These are phyloP conservation scores for Cirrhinus molitorella DNA, from an alignment of 2,797 vertebrate species.

Conservation along the genomic window DNA sequence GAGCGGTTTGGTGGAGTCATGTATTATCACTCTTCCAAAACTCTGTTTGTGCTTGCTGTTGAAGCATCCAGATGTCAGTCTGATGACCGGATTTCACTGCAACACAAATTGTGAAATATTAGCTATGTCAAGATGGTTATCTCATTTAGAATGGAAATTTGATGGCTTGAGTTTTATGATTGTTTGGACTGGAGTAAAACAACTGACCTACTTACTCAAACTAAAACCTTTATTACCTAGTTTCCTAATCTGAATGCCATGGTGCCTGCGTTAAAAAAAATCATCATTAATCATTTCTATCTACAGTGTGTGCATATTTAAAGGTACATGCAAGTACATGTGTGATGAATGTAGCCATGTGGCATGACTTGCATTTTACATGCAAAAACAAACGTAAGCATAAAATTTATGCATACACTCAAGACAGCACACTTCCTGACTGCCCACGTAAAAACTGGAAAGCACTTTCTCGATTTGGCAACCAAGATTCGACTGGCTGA, in stretches of 20 bases:
- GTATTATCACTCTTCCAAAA: neutral
- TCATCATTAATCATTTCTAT: neutral
- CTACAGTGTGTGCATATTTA: neutral
- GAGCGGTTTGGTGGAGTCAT: neutral
- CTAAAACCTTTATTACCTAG: neutral
- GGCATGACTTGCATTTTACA: neutral
- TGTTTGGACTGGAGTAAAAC: neutral
- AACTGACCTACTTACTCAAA: neutral
- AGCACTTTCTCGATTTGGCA: constrained; percentile 5
- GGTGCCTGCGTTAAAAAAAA: neutral
- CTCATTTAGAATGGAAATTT: neutral
- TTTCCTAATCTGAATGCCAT: neutral
- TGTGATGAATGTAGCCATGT: neutral
- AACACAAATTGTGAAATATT: constrained; percentile 17
- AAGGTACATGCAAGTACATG: neutral
- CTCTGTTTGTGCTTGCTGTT: constrained; percentile 12
- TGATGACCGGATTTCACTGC: neutral
- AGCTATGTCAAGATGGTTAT: neutral
- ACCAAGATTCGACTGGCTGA: neutral
- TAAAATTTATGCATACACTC: neutral
- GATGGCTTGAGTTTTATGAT: neutral
- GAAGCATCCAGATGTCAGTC: constrained; percentile 18
- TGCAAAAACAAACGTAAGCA: neutral
- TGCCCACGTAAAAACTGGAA: neutral
- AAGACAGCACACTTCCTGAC: neutral